Evolutionary conservation across 2,113 vertebrate species (phyloP), one percentile per base, ranked within the genome.

Genomic region (Cardinalis cardinalis): DNA sequence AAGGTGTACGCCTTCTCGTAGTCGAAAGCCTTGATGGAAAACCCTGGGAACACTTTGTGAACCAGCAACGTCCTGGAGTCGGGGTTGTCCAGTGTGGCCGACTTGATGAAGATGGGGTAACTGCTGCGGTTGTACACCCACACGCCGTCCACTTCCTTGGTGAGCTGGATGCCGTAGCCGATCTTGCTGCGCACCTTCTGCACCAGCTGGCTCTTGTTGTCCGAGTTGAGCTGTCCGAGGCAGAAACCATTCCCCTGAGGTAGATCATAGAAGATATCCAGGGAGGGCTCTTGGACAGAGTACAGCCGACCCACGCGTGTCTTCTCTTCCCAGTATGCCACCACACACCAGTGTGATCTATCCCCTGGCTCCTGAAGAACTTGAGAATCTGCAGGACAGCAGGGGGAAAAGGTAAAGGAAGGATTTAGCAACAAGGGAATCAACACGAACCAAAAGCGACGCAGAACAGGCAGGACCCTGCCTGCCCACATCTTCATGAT

Each of bases 251-350:
- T 99, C 98, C 99, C 99, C 97, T 99, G 99, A 99, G 99, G 99
- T 99, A 99, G 99, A 98, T 99, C 99, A 76, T 99, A 99, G 98
- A 99, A 99, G 97, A 99, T 99, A 97, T 99, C 99, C 99, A 99
- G 98, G 97, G 99, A 99, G 89, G 99, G 97, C 97, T 99, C 99
- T 98, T 99, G 99, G 98, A 99, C 99, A 83, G 99, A 99, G 97
- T 99, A 99, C 96, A 99, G 98, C 96, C 99, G 98, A 86, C 99
- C 99, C 31, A 99, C 99, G 1, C 99, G 98, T 0, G 98, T 99
- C 96, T 99, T 99, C 97, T 99, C 99, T 98, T 99, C 99, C 99
- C 99, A 99, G 98, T 99, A 99, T 86, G 99, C 99, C 97, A 99
- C 99, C 98, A 99, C 98, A 74, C 99, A 99, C 99, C 99, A 99